Evolutionary conservation across 23 tunicate species (phyloP), one percentile per base, ranked within the genome.

Genomic region (Diplosoma virens): DNA sequence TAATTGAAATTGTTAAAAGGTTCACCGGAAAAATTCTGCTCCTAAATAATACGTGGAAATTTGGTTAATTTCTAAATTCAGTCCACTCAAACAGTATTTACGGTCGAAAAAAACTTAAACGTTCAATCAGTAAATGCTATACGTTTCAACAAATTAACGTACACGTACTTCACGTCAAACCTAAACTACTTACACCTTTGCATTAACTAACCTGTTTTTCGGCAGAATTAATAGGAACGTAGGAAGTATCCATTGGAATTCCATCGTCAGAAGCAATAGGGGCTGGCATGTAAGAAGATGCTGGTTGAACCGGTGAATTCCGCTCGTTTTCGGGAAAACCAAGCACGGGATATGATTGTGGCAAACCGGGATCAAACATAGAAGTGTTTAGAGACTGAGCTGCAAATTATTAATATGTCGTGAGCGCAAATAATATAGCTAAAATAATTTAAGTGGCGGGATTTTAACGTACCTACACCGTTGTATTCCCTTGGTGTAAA

Each of bases 181-280:
- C 17, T n/a, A 4, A 18, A 24, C n/a, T 4, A 55, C 61, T 55
- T 55, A 55, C n/a, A n/a, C 16, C 52, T 46, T 11, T 11, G 52
- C 16, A 11, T 11, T 16, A 11, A 16, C 52, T 46, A 14, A 46
- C 61, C 22, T 55, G 61, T 29, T 61, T 61, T 27, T 61, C 35
- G 6, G 69, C 17, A 29, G 69, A 29, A 7, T 29, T 35, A 18
- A 61, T 58, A 22, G 65, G 76, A 6, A 66, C 31, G 23, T 67
- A 67, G 16, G 28, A 2, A 1, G 47, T 37, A 47, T 82, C 87
- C 87, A 82, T 82, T 0, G 87, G 87, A 48, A 73, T 50, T 33
- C 87, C 81, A 37, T 82, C 80, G 17, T 82, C 81, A 32, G 64
- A 54, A 21, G 32, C 64, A 55, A 75, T 5, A 14, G 83, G 73